A percentile compares a stretch with the other conserved stretches of the same genome.
phyloP scores from a whole-genome alignment of 2,113 vertebrate species.

The Coryphaenoides rupestris region DNA sequence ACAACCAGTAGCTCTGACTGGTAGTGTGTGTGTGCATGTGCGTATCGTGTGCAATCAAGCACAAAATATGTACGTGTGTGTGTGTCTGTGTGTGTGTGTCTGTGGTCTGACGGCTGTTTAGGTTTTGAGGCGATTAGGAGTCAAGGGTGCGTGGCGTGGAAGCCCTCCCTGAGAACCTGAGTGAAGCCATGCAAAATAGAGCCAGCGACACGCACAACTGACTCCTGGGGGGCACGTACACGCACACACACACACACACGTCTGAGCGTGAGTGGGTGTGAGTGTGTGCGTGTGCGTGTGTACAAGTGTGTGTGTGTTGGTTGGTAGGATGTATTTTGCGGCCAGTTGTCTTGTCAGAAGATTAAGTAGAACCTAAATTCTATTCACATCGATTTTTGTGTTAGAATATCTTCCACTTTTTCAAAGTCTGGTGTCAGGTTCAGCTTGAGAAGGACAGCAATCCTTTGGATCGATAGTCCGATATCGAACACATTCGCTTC shows the following conservation, averaged over 20 bases:
- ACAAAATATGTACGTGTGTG: neutral
- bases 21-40: neutral
- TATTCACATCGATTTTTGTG: too few relatives aligned
- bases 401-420: too few relatives aligned
- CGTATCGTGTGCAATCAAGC: neutral
- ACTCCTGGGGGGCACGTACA: conserved; percentile 31
- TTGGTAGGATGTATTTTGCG: neutral
- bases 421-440: too few relatives aligned
- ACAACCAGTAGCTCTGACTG: conserved; percentile 5
- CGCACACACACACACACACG: conserved; percentile 7
- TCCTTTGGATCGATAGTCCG: too few relatives aligned
- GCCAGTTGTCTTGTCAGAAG: too few relatives aligned
- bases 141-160: conserved; percentile 39
- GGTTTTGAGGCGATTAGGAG: conserved; percentile 46
- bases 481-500: too few relatives aligned
- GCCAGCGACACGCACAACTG: conserved; percentile 44
- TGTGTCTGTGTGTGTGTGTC: conserved; percentile 4
- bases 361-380: too few relatives aligned
- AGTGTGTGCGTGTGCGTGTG: conserved; percentile 6
- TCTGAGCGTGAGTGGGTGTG: neutral
- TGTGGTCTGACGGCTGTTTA: conserved; percentile 37
- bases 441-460: too few relatives aligned
- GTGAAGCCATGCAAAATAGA: conserved; percentile 39
- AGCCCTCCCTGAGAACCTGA: conserved; percentile 24
- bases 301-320: neutral